These are phyloP conservation scores for Solen grandis DNA, from an alignment of 1,140 invertebrate species.

Conservation along the genomic window DNA sequence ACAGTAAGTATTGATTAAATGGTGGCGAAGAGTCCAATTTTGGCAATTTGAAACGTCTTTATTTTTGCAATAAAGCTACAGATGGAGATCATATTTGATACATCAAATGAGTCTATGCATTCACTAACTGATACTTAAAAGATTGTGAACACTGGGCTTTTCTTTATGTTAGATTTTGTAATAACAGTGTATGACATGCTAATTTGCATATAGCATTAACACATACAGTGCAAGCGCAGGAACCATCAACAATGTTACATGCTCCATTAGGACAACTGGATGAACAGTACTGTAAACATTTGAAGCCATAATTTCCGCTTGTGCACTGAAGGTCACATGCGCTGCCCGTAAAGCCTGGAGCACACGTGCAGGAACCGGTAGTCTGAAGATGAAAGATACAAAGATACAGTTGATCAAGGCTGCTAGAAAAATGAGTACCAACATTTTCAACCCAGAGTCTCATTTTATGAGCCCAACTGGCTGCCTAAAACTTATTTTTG, in stretches of 20 bases:
- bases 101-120: too few species aligned
- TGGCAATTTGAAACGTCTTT: too few species aligned
- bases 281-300: constrained; percentile 42
- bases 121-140: too few species aligned
- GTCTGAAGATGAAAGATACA: background rate
- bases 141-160: background rate
- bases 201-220: too few species aligned
- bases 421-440: background rate
- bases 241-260: constrained; percentile 32
- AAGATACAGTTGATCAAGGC: too few species aligned
- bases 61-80: too few species aligned
- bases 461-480: too few species aligned
- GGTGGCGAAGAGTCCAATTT: too few species aligned
- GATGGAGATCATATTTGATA: too few species aligned
- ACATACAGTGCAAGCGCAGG: constrained; percentile 24
- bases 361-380: constrained; percentile 32
- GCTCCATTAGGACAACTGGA: background rate
- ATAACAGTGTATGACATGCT: too few species aligned
- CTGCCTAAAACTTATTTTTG: too few species aligned
- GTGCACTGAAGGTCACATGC: constrained; percentile 27
- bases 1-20: too few species aligned
- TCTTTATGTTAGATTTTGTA: constrained; percentile 3
- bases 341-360: constrained; percentile 25
- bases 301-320: constrained; percentile 55
- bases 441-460: background rate